phyloP scores from a whole-genome alignment of 2,113 vertebrate species.

The Gambusia affinis region DNA sequence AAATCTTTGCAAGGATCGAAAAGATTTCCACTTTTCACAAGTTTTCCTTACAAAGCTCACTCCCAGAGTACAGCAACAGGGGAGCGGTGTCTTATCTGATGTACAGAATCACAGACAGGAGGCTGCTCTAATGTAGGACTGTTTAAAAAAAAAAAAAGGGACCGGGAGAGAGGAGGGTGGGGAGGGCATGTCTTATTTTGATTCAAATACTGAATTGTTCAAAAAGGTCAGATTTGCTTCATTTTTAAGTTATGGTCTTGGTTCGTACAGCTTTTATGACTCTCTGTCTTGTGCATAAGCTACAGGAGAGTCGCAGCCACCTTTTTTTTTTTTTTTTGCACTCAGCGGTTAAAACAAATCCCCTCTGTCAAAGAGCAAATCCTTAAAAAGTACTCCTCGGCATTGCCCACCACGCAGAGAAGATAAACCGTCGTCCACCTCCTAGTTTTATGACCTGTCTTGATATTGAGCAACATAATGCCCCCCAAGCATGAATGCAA shows the following conservation, averaged over 20 bases:
- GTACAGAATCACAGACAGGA: constrained; percentile 63
- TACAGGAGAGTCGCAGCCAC: constrained; percentile 42
- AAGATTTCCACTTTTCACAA: constrained; percentile 23
- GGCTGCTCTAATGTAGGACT: constrained; percentile 51
- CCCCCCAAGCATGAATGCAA: constrained; percentile 49
- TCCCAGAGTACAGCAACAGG: constrained; percentile 68
- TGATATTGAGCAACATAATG: constrained; percentile 28
- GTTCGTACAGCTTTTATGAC: constrained; percentile 54
- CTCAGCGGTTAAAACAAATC: constrained; percentile 65
- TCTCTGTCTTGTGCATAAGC: constrained; percentile 54
- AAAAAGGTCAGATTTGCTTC: constrained; percentile 64
- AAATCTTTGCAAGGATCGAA: constrained; percentile 74
- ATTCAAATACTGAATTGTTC: constrained; percentile 58
- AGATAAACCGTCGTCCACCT: constrained; percentile 30
- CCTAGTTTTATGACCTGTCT: constrained; percentile 25
- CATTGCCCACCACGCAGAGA: constrained; percentile 35
- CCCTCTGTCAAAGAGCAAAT: constrained; percentile 52
- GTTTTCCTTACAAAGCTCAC: constrained; percentile 65
- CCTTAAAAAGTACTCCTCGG: constrained; percentile 62
- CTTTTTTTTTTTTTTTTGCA: constrained; percentile 6
- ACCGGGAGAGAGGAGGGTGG: constrained; percentile 2
- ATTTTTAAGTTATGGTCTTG: constrained; percentile 57
- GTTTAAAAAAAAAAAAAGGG: constrained; percentile 25
- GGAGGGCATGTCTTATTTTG: constrained; percentile 51
- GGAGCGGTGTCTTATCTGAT: constrained; percentile 70